Conservation (phyloP, 2,888 invertebrate genomes). For the Athrips mouffetella region DNA sequence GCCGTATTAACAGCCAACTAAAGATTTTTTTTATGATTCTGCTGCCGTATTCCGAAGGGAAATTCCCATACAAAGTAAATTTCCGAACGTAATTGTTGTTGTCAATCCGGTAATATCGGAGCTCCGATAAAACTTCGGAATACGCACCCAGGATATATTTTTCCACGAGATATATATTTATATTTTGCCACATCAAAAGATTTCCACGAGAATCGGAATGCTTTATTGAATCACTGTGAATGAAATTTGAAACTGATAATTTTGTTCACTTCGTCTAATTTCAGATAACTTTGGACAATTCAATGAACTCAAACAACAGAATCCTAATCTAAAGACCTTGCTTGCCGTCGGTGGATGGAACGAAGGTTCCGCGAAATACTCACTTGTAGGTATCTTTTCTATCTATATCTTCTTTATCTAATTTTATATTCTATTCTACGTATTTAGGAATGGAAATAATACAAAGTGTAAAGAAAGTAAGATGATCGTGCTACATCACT, state of each 20-base stretch:
- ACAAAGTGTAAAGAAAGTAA: too few relatives aligned
- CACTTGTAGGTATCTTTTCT: conserved; percentile 53
- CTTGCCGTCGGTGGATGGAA: conserved; percentile 84
- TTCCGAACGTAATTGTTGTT: too few relatives aligned
- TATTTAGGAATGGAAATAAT: too few relatives aligned
- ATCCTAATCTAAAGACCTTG: conserved; percentile 74
- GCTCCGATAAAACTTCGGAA: background rate
- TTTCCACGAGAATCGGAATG: background rate
- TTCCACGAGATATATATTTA: background rate
- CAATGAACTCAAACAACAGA: conserved; percentile 70
- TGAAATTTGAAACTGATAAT: background rate
- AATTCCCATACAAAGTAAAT: too few relatives aligned
- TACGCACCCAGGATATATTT: background rate
- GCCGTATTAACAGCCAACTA: too few relatives aligned
- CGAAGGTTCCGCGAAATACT: conserved; percentile 80
- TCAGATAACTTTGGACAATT: conserved; percentile 75
- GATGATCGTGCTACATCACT: too few relatives aligned
- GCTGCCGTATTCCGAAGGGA: too few relatives aligned
- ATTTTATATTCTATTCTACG: too few relatives aligned
- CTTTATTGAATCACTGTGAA: background rate
- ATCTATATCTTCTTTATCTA: too few relatives aligned
- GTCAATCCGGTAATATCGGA: too few relatives aligned
- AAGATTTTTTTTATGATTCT: too few relatives aligned
- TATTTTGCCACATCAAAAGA: background rate
- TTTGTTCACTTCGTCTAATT: conserved; percentile 23